A percentile compares a stretch with the other conserved stretches of the same genome.
phyloP scores from a whole-genome alignment of 2,113 vertebrate genomes.

The Cheirogaleus medius region DNA sequence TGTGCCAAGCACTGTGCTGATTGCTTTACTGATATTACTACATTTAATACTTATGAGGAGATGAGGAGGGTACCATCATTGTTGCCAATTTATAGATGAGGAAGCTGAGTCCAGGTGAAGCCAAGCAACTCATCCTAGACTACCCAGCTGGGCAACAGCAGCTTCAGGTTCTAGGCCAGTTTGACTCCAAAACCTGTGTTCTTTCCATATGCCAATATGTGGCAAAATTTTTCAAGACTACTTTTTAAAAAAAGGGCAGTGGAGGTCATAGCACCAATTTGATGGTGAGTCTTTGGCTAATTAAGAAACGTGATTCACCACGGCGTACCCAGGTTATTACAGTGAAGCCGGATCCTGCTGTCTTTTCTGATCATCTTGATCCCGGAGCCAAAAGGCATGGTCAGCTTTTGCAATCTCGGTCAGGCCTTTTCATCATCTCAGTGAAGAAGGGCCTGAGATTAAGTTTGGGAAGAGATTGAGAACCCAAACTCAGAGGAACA shows the following conservation, averaged over 20 bases:
- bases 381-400: background rate
- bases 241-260: no score
- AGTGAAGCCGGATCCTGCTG: background rate
- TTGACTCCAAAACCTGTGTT: background rate
- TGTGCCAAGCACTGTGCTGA: background rate
- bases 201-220: background rate
- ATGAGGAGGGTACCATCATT: background rate
- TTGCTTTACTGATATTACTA: background rate
- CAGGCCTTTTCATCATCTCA: background rate
- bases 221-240: background rate
- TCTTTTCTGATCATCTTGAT: constrained; percentile 4
- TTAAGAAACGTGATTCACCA: background rate
- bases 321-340: background rate
- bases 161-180: background rate
- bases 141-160: background rate
- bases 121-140: background rate
- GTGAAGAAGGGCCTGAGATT: constrained; percentile 34
- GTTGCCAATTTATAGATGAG: background rate
- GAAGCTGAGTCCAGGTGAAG: background rate
- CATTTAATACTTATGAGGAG: background rate
- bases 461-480: constrained; percentile 25
- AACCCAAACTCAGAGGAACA: constrained; percentile 50
- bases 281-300: background rate
- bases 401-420: background rate
- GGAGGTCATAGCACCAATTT: background rate